Evolutionary conservation across 2,888 invertebrate species (phyloP), one percentile per base, ranked within the genome.

Genomic region (Cerastoderma edule): DNA sequence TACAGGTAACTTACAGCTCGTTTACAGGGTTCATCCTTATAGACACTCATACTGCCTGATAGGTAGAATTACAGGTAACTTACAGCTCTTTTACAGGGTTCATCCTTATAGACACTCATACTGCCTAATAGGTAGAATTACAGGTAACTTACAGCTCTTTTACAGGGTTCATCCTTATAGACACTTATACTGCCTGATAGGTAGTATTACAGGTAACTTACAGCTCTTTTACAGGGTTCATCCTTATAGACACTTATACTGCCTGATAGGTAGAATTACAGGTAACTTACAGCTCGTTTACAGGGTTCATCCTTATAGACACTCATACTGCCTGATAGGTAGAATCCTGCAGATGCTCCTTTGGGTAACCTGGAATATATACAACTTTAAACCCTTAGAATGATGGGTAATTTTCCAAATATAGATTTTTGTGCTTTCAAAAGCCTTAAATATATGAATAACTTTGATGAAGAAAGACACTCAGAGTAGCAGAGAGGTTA

Each of bases 261-360:
- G n/a, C n/a, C n/a, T n/a, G n/a, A n/a, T n/a, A 32, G 5, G 39
- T n/a, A 39, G 6, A 24, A 35, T 53, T 22, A 56, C n/a, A 53
- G 24, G 53, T 22, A 53, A 90, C 93, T 92, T 90, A 94, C 94
- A 83, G 95, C 95, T 93, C 96, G 96, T 86, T 97, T 96, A 0
- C 95, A 96, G 13, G 95, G 93, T 91, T 98, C 98, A 93, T 98
- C 98, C 93, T 97, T 97, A 27, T 96, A 95, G 91, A 96, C 95
- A 1, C 96, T 95, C 81, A 98, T 93, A 8, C 94, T 94, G 69
- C 99, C 98, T 83, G 95, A 94, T 72, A 98, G 94, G 93, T 96
- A 96, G 84, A 96, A 95, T 8, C 96, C 97, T 50, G 89, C 81
- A 3, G 84, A 73, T 4, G 88, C 84, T 6, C 87, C 87, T 75